Base-by-base conservation (phyloP, 2,888 invertebrate species). In the Neria commutata region DNA sequence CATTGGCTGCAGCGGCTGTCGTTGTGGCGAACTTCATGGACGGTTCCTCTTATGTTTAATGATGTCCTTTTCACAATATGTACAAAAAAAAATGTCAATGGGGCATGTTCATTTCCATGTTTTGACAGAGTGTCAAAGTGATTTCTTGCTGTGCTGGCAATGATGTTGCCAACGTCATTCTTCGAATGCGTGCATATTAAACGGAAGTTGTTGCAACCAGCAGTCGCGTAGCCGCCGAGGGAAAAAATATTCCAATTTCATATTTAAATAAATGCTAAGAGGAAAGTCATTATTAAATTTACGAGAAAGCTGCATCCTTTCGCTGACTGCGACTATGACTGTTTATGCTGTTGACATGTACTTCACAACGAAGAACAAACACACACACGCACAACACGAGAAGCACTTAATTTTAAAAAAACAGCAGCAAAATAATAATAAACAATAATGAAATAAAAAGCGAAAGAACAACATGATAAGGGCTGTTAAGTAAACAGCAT, bases 91-190 rank as follows among this genome's bases (percentile, higher is more conserved):
- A 60, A 62, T 65, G 63, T 59, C 64, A 67, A 68, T 65, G 63
- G 62, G 62, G 58, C 65, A 64, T 67, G 68, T 65, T 65, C 66
- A 67, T 66, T 67, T 63, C 55, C 60, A 67, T 67, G 24, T 24
- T 23, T 47, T 65, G 62, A 64, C 65, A 67, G 64, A 64, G 63
- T 67, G 68, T 67, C 68, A 68, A 63, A 65, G 63, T 67, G 68
- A 66, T 68, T 66, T 64, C 63, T 65, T 66, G 64, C 64, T 65
- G 66, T 66, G 64, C 63, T 57, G 62, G 23, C 23, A 16, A 21
- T 16, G 23, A 24, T n/a, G 23, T 40, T 23, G 25, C 3, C 16
- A n/a, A 3, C 25, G 4, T 40, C 17, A 23, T 23, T 50, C 23
- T 16, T 37, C 14, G 29, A 57, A 47, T 61, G 46, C 56, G 24